These are phyloP conservation scores for Kobus ellipsiprymnus DNA, from an alignment of 2,113 vertebrate genomes.

Conservation along the genomic window DNA sequence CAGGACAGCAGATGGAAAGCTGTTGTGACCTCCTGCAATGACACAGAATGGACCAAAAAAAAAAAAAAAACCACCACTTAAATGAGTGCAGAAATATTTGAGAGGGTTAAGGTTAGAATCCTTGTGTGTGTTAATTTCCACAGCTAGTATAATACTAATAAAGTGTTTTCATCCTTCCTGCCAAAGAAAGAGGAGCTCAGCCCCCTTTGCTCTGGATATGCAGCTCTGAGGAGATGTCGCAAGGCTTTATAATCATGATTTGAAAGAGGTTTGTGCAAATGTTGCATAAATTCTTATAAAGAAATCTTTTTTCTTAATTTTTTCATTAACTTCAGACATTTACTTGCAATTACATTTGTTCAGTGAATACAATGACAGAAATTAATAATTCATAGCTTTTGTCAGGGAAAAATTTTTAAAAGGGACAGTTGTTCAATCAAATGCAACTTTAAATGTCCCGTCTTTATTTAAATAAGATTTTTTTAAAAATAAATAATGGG, in stretches of 20 bases:
- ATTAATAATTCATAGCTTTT: conserved; percentile 80
- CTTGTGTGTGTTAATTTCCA: not conserved
- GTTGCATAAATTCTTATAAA: conserved; percentile 74
- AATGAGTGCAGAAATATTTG: not conserved
- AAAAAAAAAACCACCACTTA: not conserved
- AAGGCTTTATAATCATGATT: not conserved
- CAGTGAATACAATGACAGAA: conserved; percentile 74
- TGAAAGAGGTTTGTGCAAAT: conserved; percentile 69
- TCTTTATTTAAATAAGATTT: conserved; percentile 52
- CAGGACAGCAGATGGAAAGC: not conserved
- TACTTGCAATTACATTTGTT: conserved; percentile 75
- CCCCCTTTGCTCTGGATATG: not conserved
- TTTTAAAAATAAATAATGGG: conserved; percentile 36
- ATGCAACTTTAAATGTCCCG: conserved; percentile 62
- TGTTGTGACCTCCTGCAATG: not conserved
- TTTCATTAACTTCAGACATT: conserved; percentile 76
- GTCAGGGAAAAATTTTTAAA: conserved; percentile 57
- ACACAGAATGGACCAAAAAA: not conserved
- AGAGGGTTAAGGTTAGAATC: not conserved
- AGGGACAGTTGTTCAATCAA: conserved; percentile 70
- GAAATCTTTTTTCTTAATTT: conserved; percentile 66
- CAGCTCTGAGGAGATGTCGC: not conserved
- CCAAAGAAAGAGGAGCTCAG: not conserved
- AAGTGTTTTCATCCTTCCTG: not conserved
- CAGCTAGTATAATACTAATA: not conserved